phyloP scores from a whole-genome alignment of 1,140 invertebrate genomes.

The Wiebesia pumilae region DNA sequence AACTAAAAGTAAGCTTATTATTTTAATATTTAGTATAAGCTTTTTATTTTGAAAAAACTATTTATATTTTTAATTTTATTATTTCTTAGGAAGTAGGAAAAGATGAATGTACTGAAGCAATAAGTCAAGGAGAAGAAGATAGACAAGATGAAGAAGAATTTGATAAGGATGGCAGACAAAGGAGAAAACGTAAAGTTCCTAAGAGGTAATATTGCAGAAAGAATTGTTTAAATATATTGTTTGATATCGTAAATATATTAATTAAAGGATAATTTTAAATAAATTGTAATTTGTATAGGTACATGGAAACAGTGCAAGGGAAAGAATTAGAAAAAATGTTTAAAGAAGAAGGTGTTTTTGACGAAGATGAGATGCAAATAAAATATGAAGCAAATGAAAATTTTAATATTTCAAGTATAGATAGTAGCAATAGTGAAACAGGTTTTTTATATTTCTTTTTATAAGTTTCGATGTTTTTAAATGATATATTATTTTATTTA shows the following conservation, averaged over 20 bases:
- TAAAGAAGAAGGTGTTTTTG: conserved; percentile 82
- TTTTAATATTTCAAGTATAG: conserved; percentile 55
- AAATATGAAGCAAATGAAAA: conserved; percentile 57
- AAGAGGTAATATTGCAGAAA: conserved; percentile 67
- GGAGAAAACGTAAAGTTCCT: conserved; percentile 79
- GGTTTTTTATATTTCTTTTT: conserved; percentile 26
- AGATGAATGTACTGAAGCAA: conserved; percentile 63
- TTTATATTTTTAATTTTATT: conserved; percentile 2
- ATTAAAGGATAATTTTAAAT: conserved; percentile 21
- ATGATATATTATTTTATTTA: neutral
- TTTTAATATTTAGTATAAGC: neutral
- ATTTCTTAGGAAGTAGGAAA: conserved; percentile 59
- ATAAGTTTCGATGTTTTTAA: conserved; percentile 10
- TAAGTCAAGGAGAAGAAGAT: conserved; percentile 70
- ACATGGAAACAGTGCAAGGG: conserved; percentile 81
- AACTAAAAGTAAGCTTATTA: conserved; percentile 61
- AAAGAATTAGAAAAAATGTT: conserved; percentile 85
- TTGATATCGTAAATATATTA: neutral
- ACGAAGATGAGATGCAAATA: conserved; percentile 76
- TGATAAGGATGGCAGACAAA: conserved; percentile 77
- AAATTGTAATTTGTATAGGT: conserved; percentile 69
- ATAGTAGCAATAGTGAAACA: conserved; percentile 67
- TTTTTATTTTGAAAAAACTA: neutral
- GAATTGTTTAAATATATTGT: neutral
- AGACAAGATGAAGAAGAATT: conserved; percentile 68